Percentiles rank a stretch among this genome's conserved stretches.
phyloP scores from a whole-genome alignment of 2,113 vertebrate species.

The Gobiocypris rarus region DNA sequence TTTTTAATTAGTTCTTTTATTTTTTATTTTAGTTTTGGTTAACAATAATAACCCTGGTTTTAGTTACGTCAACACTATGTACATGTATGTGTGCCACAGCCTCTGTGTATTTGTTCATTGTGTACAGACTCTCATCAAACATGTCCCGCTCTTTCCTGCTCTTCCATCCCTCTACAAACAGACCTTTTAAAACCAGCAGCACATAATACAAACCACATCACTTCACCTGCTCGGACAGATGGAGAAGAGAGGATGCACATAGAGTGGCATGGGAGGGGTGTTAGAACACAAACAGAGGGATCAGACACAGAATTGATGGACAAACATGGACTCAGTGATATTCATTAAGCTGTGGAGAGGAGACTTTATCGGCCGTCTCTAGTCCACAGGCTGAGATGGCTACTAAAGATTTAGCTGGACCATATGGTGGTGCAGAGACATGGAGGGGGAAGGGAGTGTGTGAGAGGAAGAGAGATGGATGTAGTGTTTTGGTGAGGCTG shows the following conservation, averaged over 20 bases:
- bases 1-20: not conserved
- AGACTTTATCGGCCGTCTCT: not conserved
- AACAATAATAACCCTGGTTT: not conserved
- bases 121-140: constrained; percentile 29
- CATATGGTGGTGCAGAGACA: constrained; percentile 28
- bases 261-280: not conserved
- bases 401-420: constrained; percentile 39
- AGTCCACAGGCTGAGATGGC: constrained; percentile 24
- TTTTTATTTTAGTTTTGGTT: not conserved
- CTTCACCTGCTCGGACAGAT: constrained; percentile 8
- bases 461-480: not conserved
- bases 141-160: not conserved
- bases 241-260: not conserved
- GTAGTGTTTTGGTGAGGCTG: constrained; percentile 11
- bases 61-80: not conserved
- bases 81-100: not conserved
- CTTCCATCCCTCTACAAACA: constrained; percentile 15
- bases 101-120: not conserved
- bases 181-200: not conserved
- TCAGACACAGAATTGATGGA: constrained; percentile 5
- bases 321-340: not conserved
- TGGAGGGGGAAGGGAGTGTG: not conserved
- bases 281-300: constrained; percentile 2
- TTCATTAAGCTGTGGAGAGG: not conserved
- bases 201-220: not conserved